Evolutionary conservation across 2,888 invertebrate species (phyloP), one percentile per base, ranked within the genome.

Genomic region (Eulithis testata): DNA sequence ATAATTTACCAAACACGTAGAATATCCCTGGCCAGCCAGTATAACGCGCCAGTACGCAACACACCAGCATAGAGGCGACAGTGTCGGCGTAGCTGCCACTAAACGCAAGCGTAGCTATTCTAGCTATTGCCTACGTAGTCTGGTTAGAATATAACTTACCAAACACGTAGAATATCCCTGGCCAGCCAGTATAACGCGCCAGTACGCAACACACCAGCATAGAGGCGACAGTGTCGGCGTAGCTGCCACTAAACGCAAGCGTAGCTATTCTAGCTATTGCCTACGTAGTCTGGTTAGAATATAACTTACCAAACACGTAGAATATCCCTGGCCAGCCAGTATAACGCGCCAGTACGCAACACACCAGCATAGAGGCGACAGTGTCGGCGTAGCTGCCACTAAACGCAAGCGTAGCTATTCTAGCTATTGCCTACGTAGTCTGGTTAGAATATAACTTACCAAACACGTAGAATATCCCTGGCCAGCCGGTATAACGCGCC

Each of bases 41-140:
- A 44, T 94, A 91, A 12, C 95, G 93, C 0, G 97, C 96, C 59
- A 98, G 90, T 37, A 96, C 79, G 0, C 97, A 97, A 64, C 96
- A 96, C 0, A 96, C 83, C 0, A 97, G 97, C 95, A 97, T 96
- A 0, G 97, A 95, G 7, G 97, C 94, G 0, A 97, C 97, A 0
- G 97, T 97, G 27, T 97, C 97, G 0, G 96, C 95, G 86, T 97
- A 97, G 81, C 96, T 96, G 43, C 97, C 97, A 56, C 97, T 97
- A 90, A 97, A 97, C 0, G 97, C 97, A 70, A 97, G 94, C 0
- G 97, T 96, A 0, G 97, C 97, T 61, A 97, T 93, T 0, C 96
- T 94, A 7, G 97, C 96, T 54, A 21, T 21, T 21, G 21, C 21
- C 21, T 21, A 21, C 21, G 1, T 21, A 21, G 1, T 21, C 21